phyloP scores from a whole-genome alignment of 2,888 invertebrate species.

The Pasiphila rectangulata region DNA sequence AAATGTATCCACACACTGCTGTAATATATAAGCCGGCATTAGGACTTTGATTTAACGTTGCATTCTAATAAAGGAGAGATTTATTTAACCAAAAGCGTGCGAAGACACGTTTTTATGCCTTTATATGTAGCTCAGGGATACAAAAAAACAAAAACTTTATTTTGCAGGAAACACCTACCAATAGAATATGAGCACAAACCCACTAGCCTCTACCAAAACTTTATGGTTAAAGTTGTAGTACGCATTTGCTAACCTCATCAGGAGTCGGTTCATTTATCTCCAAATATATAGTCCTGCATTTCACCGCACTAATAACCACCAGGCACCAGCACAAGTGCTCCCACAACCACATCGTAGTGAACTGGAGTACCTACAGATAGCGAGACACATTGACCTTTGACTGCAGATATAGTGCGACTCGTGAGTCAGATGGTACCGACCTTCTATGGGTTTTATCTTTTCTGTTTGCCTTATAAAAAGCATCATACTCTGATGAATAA shows the following conservation, averaged over 20 bases:
- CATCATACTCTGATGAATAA: not conserved
- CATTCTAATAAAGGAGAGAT: too few relatives aligned
- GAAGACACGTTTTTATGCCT: too few relatives aligned
- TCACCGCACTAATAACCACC: conserved; percentile 37
- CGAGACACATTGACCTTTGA: conserved; percentile 47
- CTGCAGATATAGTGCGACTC: conserved; percentile 32
- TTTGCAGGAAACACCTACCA: too few relatives aligned
- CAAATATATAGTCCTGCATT: conserved; percentile 53
- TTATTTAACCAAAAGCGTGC: too few relatives aligned
- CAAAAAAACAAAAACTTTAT: too few relatives aligned
- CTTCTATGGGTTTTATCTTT: conserved; percentile 36
- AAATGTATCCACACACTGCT: too few relatives aligned
- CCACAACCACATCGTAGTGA: conserved; percentile 40
- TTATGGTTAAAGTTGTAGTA: too few relatives aligned
- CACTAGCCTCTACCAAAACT: too few relatives aligned
- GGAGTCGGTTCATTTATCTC: conserved; percentile 50
- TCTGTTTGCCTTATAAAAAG: conserved; percentile 14
- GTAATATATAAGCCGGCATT: too few relatives aligned
- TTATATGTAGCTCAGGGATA: too few relatives aligned
- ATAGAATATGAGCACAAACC: too few relatives aligned
- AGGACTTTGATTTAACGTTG: too few relatives aligned
- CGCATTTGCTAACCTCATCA: conserved; percentile 54
- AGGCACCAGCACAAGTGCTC: conserved; percentile 37
- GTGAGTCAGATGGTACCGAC: conserved; percentile 44
- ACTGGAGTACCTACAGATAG: conserved; percentile 27